A percentile compares a stretch with the other conserved stretches of the same genome.
These are phyloP conservation scores for Lepidurus apus DNA, from an alignment of 1,140 invertebrate genomes.

Conservation along the genomic window DNA sequence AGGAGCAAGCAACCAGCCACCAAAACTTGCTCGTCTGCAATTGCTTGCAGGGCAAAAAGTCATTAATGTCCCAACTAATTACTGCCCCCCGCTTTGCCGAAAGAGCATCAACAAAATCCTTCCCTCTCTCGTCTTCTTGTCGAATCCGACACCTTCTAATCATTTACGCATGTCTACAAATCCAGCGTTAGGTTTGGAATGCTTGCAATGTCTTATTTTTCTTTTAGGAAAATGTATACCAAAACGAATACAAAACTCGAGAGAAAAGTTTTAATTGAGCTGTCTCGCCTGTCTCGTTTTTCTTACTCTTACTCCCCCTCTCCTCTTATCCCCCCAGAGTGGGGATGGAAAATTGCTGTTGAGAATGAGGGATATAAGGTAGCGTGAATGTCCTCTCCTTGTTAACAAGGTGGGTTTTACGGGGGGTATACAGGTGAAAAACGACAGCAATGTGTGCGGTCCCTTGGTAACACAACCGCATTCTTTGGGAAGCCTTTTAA, in stretches of 20 bases:
- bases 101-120: background rate
- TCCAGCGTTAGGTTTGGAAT: background rate
- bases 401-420: slow-evolving; percentile 19
- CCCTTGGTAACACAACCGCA: background rate
- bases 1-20: background rate
- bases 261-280: background rate
- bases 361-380: background rate
- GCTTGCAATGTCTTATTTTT: background rate
- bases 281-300: background rate
- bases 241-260: too few species aligned
- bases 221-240: background rate
- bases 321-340: background rate
- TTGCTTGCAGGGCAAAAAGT: background rate
- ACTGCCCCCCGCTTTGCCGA: background rate
- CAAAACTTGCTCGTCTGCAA: background rate
- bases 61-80: background rate
- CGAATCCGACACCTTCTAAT: background rate
- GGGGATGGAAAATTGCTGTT: background rate
- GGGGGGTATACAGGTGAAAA: background rate
- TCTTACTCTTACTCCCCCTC: background rate
- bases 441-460: slow-evolving; percentile 3
- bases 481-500: background rate
- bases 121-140: background rate
- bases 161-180: background rate
- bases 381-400: background rate